Conservation (phyloP, 2,888 invertebrate species). For the Polymixis flavicincta region DNA sequence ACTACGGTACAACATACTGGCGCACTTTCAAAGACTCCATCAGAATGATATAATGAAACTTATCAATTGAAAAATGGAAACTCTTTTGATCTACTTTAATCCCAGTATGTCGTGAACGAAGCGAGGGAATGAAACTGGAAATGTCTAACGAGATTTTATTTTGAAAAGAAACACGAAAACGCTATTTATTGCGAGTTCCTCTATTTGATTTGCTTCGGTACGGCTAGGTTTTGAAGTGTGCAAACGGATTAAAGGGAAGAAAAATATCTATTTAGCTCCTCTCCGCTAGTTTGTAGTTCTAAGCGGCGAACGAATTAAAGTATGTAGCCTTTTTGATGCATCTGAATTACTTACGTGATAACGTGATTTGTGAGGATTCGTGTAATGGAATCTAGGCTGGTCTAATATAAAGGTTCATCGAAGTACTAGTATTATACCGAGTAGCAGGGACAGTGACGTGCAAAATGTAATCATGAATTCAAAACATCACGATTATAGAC, state of each 20-base stretch:
- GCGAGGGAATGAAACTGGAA: conserved; percentile 74
- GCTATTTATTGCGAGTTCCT: conserved; percentile 79
- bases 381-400: too few species aligned
- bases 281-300: conserved; percentile 62
- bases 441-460: too few species aligned
- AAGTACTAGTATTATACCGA: not conserved
- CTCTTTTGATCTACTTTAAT: conserved; percentile 68
- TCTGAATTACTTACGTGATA: conserved; percentile 24
- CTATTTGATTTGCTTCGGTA: conserved; percentile 78
- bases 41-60: conserved; percentile 53
- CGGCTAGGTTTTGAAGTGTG: conserved; percentile 75
- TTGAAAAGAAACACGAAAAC: conserved; percentile 79
- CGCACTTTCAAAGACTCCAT: conserved; percentile 39
- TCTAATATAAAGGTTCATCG: too few species aligned
- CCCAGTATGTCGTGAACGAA: conserved; percentile 68
- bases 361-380: not conserved
- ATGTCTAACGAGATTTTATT: conserved; percentile 80
- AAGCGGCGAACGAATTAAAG: conserved; percentile 57
- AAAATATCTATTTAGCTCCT: conserved; percentile 74
- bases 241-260: conserved; percentile 77
- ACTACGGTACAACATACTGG: conserved; percentile 20
- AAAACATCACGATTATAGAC: too few species aligned
- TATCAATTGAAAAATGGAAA: conserved; percentile 68
- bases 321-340: conserved; percentile 25
- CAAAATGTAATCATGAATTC: too few species aligned